phyloP scores from a whole-genome alignment of 2,888 invertebrate species.

The Pammene aurita region DNA sequence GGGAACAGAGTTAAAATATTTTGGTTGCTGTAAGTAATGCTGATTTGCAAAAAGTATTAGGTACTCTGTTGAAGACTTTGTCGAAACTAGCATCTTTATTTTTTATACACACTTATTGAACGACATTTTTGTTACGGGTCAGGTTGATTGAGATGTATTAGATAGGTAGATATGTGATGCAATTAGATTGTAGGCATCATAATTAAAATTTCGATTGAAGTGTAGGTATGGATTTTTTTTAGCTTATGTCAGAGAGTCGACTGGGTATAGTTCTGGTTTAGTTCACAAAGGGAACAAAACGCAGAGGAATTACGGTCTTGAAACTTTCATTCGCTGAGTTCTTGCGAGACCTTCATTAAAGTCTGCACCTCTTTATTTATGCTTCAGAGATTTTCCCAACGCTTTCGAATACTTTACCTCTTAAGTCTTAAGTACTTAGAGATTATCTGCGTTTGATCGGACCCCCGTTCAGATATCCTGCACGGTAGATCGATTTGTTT shows the following conservation, averaged over 20 bases:
- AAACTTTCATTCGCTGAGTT: slow-evolving; percentile 57
- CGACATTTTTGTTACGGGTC: background rate
- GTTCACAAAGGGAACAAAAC: slow-evolving; percentile 65
- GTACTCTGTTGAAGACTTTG: background rate
- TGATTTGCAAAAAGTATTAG: too few relatives aligned
- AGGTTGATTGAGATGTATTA: background rate
- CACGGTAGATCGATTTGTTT: background rate
- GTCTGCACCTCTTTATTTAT: slow-evolving; percentile 59
- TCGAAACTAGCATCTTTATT: background rate
- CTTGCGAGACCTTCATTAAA: slow-evolving; percentile 63
- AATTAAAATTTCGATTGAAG: background rate
- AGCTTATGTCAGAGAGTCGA: slow-evolving; percentile 47
- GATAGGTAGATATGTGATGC: background rate
- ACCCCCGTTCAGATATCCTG: background rate
- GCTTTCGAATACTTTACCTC: slow-evolving; percentile 24
- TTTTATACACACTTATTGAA: too few relatives aligned
- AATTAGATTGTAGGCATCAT: background rate
- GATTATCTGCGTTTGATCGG: background rate
- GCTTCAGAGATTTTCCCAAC: slow-evolving; percentile 46
- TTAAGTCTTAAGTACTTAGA: background rate
- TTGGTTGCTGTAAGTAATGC: too few relatives aligned
- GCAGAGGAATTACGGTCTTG: slow-evolving; percentile 62
- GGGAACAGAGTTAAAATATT: background rate
- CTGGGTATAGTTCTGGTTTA: slow-evolving; percentile 50
- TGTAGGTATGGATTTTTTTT: slow-evolving; percentile 7